Conservation (phyloP, 1,140 invertebrate species). For the Heliconius hermathena region DNA sequence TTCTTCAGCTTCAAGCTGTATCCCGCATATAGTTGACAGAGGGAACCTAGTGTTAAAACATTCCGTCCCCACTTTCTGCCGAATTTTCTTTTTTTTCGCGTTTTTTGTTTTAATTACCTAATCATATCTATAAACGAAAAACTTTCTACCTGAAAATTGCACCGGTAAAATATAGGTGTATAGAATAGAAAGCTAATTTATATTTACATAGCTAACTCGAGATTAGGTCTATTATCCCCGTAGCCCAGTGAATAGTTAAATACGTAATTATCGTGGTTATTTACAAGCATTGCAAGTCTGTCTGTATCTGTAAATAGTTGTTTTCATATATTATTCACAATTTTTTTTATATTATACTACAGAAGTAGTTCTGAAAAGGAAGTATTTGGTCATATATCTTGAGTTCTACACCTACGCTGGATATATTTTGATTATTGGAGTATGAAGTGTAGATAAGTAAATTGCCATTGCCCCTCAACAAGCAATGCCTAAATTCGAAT, state of each 20-base stretch:
- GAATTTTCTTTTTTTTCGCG: too few relatives aligned
- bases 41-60: too few relatives aligned
- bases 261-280: constrained; percentile 24
- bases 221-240: constrained; percentile 11
- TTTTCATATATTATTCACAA: not conserved
- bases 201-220: not conserved
- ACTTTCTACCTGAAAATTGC: not conserved
- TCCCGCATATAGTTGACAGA: too few relatives aligned
- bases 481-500: not conserved
- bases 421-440: not conserved
- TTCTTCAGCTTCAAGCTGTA: too few relatives aligned
- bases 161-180: not conserved
- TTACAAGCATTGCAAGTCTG: constrained; percentile 4
- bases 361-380: not conserved
- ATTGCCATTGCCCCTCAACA: not conserved
- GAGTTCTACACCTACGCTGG: too few relatives aligned
- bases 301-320: constrained; percentile 3
- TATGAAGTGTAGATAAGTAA: too few relatives aligned
- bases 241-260: not conserved
- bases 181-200: constrained; percentile 18
- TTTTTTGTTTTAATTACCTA: too few relatives aligned
- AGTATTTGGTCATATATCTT: too few relatives aligned
- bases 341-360: too few relatives aligned
- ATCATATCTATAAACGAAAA: not conserved
- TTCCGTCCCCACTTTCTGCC: too few relatives aligned